A percentile compares a stretch with the other conserved stretches of the same genome.
phyloP scores from a whole-genome alignment of 2,888 invertebrate genomes.

The Megalurothrips usitatus region DNA sequence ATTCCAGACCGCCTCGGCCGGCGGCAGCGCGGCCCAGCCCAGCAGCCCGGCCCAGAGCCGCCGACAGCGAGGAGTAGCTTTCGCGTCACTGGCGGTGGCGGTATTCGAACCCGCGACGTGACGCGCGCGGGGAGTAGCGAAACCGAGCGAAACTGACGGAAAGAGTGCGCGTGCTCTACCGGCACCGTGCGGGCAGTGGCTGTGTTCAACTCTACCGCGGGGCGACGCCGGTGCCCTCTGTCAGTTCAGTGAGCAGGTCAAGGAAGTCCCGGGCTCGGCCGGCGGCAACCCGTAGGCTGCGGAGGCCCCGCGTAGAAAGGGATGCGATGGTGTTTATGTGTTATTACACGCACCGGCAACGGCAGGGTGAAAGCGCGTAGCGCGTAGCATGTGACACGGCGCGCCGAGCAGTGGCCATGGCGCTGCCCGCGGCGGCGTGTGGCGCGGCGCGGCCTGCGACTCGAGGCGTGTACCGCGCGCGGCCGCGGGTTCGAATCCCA shows the following conservation, averaged over 20 bases:
- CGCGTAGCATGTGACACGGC: constrained; percentile 27
- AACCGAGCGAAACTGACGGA: no score
- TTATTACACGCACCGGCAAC: constrained; percentile 11
- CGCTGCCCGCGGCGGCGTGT: background rate
- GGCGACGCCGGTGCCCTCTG: no score
- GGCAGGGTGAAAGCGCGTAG: background rate
- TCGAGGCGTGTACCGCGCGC: no score
- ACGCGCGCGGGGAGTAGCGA: background rate
- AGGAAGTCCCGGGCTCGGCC: background rate
- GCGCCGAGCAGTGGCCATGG: constrained; percentile 34
- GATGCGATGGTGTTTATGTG: constrained; percentile 12
- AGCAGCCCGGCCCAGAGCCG: background rate
- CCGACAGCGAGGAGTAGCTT: background rate
- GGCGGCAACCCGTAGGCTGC: background rate
- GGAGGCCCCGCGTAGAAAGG: background rate
- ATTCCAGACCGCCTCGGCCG: background rate
- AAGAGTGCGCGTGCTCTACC: no score
- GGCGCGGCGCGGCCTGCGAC: background rate
- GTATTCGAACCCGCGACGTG: background rate
- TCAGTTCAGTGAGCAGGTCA: no score
- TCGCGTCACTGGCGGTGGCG: background rate
- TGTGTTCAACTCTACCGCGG: no score
- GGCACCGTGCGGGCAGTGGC: no score
- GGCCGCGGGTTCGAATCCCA: no score
- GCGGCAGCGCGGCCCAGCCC: background rate